Evolutionary conservation across 2,797 vertebrate species (phyloP).

Genomic region (Anguilla marmorata): DNA sequence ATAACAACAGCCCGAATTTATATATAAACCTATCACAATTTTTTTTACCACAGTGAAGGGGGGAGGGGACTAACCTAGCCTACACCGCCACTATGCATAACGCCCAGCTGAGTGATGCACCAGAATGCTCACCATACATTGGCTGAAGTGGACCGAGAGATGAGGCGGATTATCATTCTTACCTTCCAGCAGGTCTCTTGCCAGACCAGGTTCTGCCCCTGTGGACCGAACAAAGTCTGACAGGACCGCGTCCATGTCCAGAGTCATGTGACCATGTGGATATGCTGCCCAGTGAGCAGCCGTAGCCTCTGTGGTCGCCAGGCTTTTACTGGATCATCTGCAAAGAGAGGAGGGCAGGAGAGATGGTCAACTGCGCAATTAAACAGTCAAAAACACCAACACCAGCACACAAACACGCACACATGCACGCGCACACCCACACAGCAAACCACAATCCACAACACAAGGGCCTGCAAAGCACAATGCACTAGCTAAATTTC

Average conservation of each 20-base stretch:
- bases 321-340: slow-evolving; percentile 93
- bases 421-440: neutral
- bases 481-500: neutral
- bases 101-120: neutral
- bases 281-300: slow-evolving; percentile 87
- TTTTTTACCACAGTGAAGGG: neutral
- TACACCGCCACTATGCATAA: neutral
- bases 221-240: slow-evolving; percentile 99
- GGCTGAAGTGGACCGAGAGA: neutral
- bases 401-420: slow-evolving; percentile 33
- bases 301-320: slow-evolving; percentile 78
- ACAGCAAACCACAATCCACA: neutral
- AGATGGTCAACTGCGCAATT: neutral
- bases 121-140: neutral
- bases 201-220: slow-evolving; percentile 99
- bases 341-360: slow-evolving; percentile 35
- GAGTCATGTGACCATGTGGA: slow-evolving; percentile 97
- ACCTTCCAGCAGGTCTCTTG: slow-evolving; percentile 99
- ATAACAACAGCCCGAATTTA: neutral
- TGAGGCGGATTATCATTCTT: slow-evolving; percentile 52
- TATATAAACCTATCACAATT: neutral
- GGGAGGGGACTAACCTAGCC: neutral
- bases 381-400: slow-evolving; percentile 10
- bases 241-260: slow-evolving; percentile 99
- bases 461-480: slow-evolving; percentile 50